Evolutionary conservation across 2,113 vertebrate genomes (phyloP), one percentile per base, ranked within the genome.

Genomic region (Anarrhichthys ocellatus): DNA sequence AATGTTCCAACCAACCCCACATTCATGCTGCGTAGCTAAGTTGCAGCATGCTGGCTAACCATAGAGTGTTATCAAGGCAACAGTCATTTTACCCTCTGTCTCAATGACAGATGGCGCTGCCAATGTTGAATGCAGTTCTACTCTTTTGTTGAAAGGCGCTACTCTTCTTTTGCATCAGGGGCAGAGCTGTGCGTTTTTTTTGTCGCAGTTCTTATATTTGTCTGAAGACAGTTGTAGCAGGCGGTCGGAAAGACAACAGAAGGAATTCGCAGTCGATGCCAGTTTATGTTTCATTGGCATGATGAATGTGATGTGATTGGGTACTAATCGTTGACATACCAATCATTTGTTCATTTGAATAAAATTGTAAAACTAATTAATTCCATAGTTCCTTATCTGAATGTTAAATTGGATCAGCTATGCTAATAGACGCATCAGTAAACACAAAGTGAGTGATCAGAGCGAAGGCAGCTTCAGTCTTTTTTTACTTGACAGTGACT

Each of bases 331-430:
- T 32, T 79, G 14, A 38, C 34, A 17, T 24, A 68, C 29, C 61
- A 50, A 20, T 29, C 4, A 70, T 36, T 36, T 32, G n/a, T 62
- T 63, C 5, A n/a, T 84, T 54, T 84, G 17, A 44, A 9, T 48
- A 48, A 13, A 8, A 56, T 24, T 42, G 14, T 42, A 1, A 6
- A 11, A 14, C 58, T 56, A 24, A 67, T 14, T 22, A n/a, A 14
- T 14, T 59, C 10, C n/a, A 3, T 59, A 18, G 38, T 8, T 52
- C 34, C 11, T 44, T 11, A 15, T 73, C 27, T 52, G 27, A 68
- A 68, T 0, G 32, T 56, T 1, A 32, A 56, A 59, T 73, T 18
- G 17, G 27, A 54, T 36, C 20, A 32, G 46, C 5, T 38, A 69
- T 11, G 10, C 20, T n/a, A 15, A 34, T 0, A 56, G 34, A 46